These are phyloP conservation scores for Zenarchopterus dispar DNA, from an alignment of 2,797 vertebrate genomes.

Conservation along the genomic window DNA sequence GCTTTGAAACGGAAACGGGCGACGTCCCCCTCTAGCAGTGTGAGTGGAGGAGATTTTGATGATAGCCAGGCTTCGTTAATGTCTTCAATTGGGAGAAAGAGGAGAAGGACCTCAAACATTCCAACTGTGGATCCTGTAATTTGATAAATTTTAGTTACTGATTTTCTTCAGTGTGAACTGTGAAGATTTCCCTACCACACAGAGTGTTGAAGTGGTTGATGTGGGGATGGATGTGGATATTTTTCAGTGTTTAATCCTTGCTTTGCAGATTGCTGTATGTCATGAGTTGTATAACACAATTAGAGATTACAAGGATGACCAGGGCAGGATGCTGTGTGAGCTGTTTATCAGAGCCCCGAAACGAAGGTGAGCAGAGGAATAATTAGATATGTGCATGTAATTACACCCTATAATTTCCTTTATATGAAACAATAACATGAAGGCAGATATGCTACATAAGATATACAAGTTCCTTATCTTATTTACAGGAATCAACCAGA, in stretches of 20 bases:
- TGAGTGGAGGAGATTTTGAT: conserved; percentile 97
- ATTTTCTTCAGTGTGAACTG: conserved; percentile 13
- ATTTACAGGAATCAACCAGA: conserved; percentile 93
- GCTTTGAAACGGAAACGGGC: conserved; percentile 97
- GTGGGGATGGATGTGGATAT: background rate
- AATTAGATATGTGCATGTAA: background rate
- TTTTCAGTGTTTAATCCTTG: conserved; percentile 36
- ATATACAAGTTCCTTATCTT: conserved; percentile 5
- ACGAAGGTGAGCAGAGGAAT: conserved; percentile 83
- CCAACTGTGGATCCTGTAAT: conserved; percentile 98
- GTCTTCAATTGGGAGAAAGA: conserved; percentile 92
- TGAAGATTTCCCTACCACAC: conserved; percentile 20
- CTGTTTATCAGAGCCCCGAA: conserved; percentile 97
- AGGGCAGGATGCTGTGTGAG: conserved; percentile 95
- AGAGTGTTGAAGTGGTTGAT: conserved; percentile 6
- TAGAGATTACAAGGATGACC: conserved; percentile 97
- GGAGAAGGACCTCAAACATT: conserved; percentile 93
- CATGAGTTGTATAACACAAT: conserved; percentile 98
- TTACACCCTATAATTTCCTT: background rate
- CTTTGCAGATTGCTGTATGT: conserved; percentile 94
- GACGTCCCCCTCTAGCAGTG: conserved; percentile 96
- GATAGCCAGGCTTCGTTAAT: conserved; percentile 91
- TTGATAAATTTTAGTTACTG: conserved; percentile 55
- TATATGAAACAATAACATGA: background rate
- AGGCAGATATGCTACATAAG: background rate